Base-by-base conservation (phyloP, 2,888 invertebrate species). In the Harpalus rufipes region DNA sequence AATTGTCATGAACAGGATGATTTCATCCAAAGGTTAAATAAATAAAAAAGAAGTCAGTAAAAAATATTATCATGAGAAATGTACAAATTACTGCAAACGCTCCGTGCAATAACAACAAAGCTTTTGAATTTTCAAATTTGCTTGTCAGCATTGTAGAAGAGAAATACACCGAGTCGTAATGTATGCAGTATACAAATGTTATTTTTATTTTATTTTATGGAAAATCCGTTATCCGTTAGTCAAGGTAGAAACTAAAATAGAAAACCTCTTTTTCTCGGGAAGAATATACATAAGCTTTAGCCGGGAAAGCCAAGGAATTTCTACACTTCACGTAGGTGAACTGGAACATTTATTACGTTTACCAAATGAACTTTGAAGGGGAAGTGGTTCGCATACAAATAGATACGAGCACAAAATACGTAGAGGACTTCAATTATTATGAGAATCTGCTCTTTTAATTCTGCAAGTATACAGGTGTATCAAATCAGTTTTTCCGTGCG, bases 151-250 rank as follows among this genome's bases (percentile, higher is more conserved):
- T 16, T 59, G 63, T 25, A 32, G 6, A 5, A 51, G 39, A 39
- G 32, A 39, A 68, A 68, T 68, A 68, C 39, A 68, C 68, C 32
- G 2, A 25, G 6, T 68, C n/a, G 68, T 74, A 74, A 74, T 44
- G 12, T 74, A 74, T 51, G 72, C 44, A 74, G 44, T 74, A 21
- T 41, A 74, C 51, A 41, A 74, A 74, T 44, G 72, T 51, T 74
- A 14, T 8, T 68, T 44, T 74, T 51, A 0, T 74, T 51, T 44
- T 51, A 51, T 74, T 74, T 74, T 74, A 74, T 74, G 18, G 72
- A 74, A 74, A 41, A 74, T 74, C 72, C 72, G 72, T 74, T 74
- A 74, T 74, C 72, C 72, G 72, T 74, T 74, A 74, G 44, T 74
- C 72, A 74, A 74, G 18, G 72, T 51, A 74, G 72, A 44, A 68